Conservation (phyloP, 2,113 vertebrate genomes). For the Cnemophilus loriae region DNA sequence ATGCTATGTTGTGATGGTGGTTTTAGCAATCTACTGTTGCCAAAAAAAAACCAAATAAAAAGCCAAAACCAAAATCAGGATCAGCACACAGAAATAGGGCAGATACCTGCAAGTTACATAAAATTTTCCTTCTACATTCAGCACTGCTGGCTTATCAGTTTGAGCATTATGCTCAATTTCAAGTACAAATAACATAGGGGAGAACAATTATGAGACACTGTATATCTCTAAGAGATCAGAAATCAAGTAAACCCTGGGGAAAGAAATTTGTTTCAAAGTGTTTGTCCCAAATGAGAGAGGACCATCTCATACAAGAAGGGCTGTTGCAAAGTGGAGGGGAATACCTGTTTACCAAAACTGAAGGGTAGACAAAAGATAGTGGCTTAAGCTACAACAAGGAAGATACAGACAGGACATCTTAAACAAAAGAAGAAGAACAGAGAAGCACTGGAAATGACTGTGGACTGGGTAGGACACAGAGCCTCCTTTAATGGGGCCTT, state of each 20-base stretch:
- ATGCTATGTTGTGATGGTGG: background rate
- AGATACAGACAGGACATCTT: background rate
- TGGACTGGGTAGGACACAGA: background rate
- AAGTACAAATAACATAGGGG: background rate
- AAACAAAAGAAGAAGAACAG: background rate
- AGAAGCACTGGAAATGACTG: background rate
- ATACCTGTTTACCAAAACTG: background rate
- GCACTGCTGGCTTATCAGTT: background rate
- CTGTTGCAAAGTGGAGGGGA: background rate
- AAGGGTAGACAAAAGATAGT: background rate
- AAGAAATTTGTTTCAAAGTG: background rate
- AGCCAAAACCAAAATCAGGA: background rate
- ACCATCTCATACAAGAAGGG: background rate
- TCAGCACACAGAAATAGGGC: background rate
- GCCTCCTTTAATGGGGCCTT: background rate
- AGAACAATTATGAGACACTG: background rate
- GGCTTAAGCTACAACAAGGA: background rate
- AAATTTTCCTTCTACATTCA: background rate
- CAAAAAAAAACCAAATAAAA: background rate
- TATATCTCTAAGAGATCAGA: background rate
- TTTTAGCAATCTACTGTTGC: background rate
- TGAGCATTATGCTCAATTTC: background rate
- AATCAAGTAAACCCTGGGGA: background rate
- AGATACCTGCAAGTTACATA: background rate
- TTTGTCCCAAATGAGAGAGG: background rate